Evolutionary conservation across 2,888 invertebrate species (phyloP), one percentile per base, ranked within the genome.

Genomic region (Smittia sp.): DNA sequence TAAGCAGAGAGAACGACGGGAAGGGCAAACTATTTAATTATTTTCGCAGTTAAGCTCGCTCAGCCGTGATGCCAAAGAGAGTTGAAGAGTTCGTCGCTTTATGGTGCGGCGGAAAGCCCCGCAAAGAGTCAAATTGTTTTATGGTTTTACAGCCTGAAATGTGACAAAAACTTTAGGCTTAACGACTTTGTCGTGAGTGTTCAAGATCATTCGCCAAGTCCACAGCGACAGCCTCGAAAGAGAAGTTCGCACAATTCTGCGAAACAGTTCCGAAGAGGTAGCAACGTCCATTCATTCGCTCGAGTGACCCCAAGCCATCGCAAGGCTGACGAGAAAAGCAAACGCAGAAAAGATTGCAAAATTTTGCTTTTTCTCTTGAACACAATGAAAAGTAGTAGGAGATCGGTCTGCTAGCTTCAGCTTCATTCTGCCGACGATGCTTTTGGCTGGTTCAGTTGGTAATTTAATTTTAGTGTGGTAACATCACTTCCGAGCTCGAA

Each of bases 401-500:
- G 72, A 72, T 38, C 63, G 27, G 2, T 46, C 52, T 32, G 52
- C 52, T 4, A 7, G 1, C 3, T 58, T 58, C 27, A 25, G 4
- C 65, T 7, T 20, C 72, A 72, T 72, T 72, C 72, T 72, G 62
- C 15, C 62, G 72, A 4, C 25, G 22, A 22, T 4, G 22, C 13
- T 25, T 24, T 25, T 13, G 25, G 52, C 46, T 54, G 22, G n/a
- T 72, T 72, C 32, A 72, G 72, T 72, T 72, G 38, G 62, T 72
- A 72, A 72, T 72, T 72, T 58, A 72, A 72, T 72, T 72, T 72
- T 20, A 18, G 62, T 72, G 58, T 32, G 72, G 62, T 38, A 72
- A 58, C 72, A 62, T 72, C 72, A 9, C n/a, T 58, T 58, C 13
- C 22, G 3, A 58, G 22, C 58, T 22, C 18, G 22, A 58, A 20